phyloP scores from a whole-genome alignment of 2,888 invertebrate species.

The Boloria selene region DNA sequence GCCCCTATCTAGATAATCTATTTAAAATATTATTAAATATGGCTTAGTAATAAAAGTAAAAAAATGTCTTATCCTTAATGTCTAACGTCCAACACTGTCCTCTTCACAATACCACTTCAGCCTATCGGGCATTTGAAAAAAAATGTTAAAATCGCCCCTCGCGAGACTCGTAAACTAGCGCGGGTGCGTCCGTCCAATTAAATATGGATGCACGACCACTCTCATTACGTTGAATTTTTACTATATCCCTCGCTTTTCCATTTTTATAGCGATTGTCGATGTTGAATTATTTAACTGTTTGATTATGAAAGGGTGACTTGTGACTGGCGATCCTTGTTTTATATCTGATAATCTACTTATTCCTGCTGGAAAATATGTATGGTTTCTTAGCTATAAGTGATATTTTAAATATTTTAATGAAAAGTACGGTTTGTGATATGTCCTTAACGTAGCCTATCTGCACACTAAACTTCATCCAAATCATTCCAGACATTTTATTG shows the following conservation, averaged over 20 bases:
- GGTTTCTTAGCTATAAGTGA: too few relatives aligned
- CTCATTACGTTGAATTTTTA: slow-evolving; percentile 67
- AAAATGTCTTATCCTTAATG: slow-evolving; percentile 45
- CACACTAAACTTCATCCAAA: too few relatives aligned
- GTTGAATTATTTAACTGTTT: slow-evolving; percentile 50
- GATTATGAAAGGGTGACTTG: slow-evolving; percentile 38
- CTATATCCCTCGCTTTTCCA: slow-evolving; percentile 48
- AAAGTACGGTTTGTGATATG: too few relatives aligned
- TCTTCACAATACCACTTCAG: slow-evolving; percentile 76
- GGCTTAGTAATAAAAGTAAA: too few relatives aligned
- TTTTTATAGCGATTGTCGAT: slow-evolving; percentile 52
- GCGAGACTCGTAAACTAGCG: slow-evolving; percentile 72
- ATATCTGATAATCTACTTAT: not conserved
- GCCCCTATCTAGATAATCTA: too few relatives aligned
- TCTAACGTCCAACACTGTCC: slow-evolving; percentile 60
- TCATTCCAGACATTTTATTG: too few relatives aligned
- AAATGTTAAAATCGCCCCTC: slow-evolving; percentile 74
- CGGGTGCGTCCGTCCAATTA: slow-evolving; percentile 68
- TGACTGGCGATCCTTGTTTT: slow-evolving; percentile 3
- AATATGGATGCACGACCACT: slow-evolving; percentile 68
- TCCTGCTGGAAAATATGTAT: too few relatives aligned
- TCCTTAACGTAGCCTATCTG: too few relatives aligned
- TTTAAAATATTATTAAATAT: too few relatives aligned
- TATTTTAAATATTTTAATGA: too few relatives aligned
- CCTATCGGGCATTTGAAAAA: slow-evolving; percentile 75